Percentiles rank a stretch among this genome's conserved stretches.
Conservation (phyloP, 2,888 invertebrate species). For the Nephrotoma appendiculata region DNA sequence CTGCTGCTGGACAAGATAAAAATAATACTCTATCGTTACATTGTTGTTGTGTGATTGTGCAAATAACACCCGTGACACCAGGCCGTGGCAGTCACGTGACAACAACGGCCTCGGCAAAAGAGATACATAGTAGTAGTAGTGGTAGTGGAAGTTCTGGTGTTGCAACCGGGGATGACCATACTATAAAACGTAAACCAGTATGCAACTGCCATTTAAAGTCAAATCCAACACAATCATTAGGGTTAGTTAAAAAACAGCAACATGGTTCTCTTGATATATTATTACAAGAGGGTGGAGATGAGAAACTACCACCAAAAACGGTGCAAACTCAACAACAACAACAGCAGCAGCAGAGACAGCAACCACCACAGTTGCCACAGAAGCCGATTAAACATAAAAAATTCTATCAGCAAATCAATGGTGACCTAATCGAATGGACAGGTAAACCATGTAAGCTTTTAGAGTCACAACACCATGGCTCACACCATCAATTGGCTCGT, state of each 20-base stretch:
- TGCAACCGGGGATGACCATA: conserved; percentile 19
- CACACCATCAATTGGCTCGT: conserved; percentile 1
- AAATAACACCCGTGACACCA: conserved; percentile 32
- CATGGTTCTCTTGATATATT: conserved; percentile 30
- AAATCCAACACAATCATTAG: background rate
- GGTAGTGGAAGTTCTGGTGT: conserved; percentile 25
- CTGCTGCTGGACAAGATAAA: conserved; percentile 6
- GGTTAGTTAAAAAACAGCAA: conserved; percentile 15
- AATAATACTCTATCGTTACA: conserved; percentile 35
- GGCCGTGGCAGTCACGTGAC: conserved; percentile 16
- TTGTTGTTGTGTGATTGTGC: conserved; percentile 36
- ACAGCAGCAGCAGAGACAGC: conserved; percentile 11
- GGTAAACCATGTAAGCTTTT: conserved; percentile 11
- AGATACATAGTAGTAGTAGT: conserved; percentile 28
- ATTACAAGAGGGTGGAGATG: conserved; percentile 20
- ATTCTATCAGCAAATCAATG: conserved; percentile 32
- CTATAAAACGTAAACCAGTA: background rate
- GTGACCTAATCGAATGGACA: conserved; percentile 32
- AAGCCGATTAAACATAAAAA: conserved; percentile 23
- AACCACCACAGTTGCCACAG: conserved; percentile 12
- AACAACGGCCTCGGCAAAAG: conserved; percentile 34
- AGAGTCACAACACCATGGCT: background rate
- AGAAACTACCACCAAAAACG: background rate
- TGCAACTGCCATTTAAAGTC: conserved; percentile 29
- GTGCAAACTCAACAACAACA: conserved; percentile 18